Conservation (phyloP, 2,888 invertebrate species). For the Crioceris asparagi region DNA sequence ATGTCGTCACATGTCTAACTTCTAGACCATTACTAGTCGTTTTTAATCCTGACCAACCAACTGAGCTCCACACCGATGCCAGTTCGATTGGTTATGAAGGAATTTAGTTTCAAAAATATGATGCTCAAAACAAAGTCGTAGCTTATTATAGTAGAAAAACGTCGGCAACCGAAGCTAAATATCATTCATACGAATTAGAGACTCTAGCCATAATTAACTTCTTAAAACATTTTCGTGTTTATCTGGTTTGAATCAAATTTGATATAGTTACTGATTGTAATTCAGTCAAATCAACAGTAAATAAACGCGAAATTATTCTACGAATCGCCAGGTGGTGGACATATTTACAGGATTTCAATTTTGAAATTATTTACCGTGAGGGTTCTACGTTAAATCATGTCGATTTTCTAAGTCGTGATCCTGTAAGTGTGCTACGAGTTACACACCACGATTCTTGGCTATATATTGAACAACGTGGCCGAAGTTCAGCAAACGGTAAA, state of each 20-base stretch:
- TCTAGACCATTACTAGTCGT: not conserved
- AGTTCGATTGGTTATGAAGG: not conserved
- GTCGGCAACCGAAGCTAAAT: constrained; percentile 22
- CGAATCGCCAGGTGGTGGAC: constrained; percentile 14
- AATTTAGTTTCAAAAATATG: not conserved
- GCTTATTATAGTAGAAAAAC: constrained; percentile 24
- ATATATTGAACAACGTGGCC: constrained; percentile 8
- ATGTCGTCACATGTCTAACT: not conserved
- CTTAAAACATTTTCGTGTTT: too few relatives aligned
- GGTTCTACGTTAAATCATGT: constrained; percentile 6
- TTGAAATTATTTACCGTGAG: constrained; percentile 14
- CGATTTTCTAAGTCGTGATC: constrained; percentile 16
- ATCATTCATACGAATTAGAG: constrained; percentile 25
- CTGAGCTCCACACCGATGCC: not conserved
- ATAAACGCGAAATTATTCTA: constrained; percentile 24
- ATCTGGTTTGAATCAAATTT: constrained; percentile 22
- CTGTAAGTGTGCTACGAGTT: not conserved
- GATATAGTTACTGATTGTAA: constrained; percentile 28
- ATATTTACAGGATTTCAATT: constrained; percentile 20
- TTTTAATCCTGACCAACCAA: not conserved
- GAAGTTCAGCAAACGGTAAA: constrained; percentile 9
- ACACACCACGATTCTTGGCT: constrained; percentile 5
- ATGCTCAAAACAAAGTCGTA: constrained; percentile 11
- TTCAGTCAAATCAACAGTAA: constrained; percentile 21
- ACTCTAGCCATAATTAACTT: too few relatives aligned